Evolutionary conservation across 2,888 invertebrate genomes (phyloP), one percentile per base, ranked within the genome.

Genomic region (Drosophila monieri): DNA sequence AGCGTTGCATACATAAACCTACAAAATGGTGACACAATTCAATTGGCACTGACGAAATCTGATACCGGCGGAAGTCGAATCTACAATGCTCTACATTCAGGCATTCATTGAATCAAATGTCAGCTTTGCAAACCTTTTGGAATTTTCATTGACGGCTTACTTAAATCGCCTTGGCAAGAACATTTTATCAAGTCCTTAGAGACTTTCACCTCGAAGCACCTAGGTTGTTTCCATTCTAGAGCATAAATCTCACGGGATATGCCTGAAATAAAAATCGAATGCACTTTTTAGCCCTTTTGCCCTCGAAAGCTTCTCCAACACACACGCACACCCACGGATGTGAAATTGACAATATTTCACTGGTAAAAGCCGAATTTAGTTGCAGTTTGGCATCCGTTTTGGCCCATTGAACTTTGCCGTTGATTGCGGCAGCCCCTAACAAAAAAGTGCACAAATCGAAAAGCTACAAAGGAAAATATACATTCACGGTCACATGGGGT

Each of bases 291-390:
- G 23, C 46, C 15, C 23, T 43, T 46, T 46, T 52, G 37, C 27
- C 37, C 44, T 46, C 30, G 21, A 52, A 51, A 15, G 46, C 62
- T 21, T 47, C 57, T 44, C 47, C 35, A 27, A 39, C 62, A 21
- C 49, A 55, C 61, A 57, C 62, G 30, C 76, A 6, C 43, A 12
- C 44, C 44, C 25, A 59, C 68, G 73, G 69, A 73, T 70, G 61
- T 69, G 67, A 85, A 85, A 81, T 88, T 88, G 80, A 79, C 80
- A 85, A 81, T 81, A 83, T 81, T 86, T 81, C 74, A 85, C 74
- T 62, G 62, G 51, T 54, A 68, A 85, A 77, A 85, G 77, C 60
- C 80, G 79, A 76, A 85, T 81, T 83, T 88, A 83, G 86, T 81
- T 88, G 84, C 77, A 88, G 71, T 71, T 69, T 72, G 66, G 68